Conservation (phyloP, 2,797 vertebrate species). For the Tenualosa thibaudeaui region DNA sequence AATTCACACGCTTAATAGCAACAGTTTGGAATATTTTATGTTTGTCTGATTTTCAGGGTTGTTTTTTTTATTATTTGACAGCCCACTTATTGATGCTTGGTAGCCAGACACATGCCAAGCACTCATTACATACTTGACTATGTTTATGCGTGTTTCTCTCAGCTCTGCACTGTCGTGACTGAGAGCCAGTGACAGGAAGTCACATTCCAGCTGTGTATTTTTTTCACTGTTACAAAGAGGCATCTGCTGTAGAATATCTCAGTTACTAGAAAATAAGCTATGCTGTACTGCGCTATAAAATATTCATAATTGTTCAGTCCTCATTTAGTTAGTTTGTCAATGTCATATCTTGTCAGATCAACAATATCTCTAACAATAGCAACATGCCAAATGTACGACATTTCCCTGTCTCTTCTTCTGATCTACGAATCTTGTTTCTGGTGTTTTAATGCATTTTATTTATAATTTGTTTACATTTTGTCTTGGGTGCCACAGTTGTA, state of each 20-base stretch:
- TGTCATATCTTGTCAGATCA: neutral
- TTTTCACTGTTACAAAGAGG: no score
- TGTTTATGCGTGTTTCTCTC: neutral
- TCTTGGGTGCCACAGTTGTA: no score
- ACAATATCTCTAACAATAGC: neutral
- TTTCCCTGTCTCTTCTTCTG: neutral
- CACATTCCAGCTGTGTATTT: neutral
- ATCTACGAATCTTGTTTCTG: no score
- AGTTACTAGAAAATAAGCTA: neutral
- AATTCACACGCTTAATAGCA: slow-evolving; percentile 73
- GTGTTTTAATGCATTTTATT: neutral
- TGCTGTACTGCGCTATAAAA: neutral
- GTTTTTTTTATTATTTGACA: slow-evolving; percentile 30
- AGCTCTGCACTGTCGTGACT: neutral
- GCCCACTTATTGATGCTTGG: neutral
- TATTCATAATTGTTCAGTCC: no score
- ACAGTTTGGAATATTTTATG: slow-evolving; percentile 40
- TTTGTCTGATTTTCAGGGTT: slow-evolving; percentile 5
- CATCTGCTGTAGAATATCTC: neutral
- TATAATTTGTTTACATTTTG: neutral
- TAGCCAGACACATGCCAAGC: neutral
- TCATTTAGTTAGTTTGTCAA: neutral
- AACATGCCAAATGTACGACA: neutral
- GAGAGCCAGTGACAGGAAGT: neutral
- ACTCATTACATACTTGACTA: neutral